Evolutionary conservation across 2,113 vertebrate species (phyloP).

Genomic region (Antidorcas marsupialis): DNA sequence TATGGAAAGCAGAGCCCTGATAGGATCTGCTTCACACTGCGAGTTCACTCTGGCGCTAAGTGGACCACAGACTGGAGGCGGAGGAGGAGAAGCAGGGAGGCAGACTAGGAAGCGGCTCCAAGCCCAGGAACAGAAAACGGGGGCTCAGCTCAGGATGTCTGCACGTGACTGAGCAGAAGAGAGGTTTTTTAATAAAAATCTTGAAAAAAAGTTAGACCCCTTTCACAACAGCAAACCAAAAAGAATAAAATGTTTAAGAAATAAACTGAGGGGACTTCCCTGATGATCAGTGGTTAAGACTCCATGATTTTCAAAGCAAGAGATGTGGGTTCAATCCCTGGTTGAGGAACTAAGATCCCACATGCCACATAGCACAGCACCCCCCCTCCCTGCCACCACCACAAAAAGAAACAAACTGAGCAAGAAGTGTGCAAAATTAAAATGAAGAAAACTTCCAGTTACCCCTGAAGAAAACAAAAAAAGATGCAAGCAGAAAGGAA

Average conservation of each 20-base stretch:
- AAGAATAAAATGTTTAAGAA: background rate
- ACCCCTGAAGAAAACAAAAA: background rate
- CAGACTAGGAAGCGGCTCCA: background rate
- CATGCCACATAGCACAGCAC: background rate
- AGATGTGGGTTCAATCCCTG: background rate
- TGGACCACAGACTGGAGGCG: background rate
- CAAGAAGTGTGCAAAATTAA: background rate
- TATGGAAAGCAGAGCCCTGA: background rate
- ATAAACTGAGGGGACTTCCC: background rate
- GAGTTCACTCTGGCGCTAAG: too few species aligned
- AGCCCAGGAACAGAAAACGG: background rate
- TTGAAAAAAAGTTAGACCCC: background rate
- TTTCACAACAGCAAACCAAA: background rate
- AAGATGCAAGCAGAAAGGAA: background rate
- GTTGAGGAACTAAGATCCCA: background rate
- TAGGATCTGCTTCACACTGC: background rate
- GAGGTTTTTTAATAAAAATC: background rate
- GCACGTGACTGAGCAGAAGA: background rate
- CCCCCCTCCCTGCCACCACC: rapidly evolving
- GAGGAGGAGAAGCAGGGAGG: background rate
- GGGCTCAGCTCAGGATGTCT: background rate
- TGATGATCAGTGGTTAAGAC: background rate
- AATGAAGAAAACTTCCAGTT: background rate
- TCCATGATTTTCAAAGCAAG: background rate
- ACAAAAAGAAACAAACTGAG: background rate